Evolutionary conservation across 2,888 invertebrate genomes (phyloP), one percentile per base, ranked within the genome.

Genomic region (Gasteruption jaculator): DNA sequence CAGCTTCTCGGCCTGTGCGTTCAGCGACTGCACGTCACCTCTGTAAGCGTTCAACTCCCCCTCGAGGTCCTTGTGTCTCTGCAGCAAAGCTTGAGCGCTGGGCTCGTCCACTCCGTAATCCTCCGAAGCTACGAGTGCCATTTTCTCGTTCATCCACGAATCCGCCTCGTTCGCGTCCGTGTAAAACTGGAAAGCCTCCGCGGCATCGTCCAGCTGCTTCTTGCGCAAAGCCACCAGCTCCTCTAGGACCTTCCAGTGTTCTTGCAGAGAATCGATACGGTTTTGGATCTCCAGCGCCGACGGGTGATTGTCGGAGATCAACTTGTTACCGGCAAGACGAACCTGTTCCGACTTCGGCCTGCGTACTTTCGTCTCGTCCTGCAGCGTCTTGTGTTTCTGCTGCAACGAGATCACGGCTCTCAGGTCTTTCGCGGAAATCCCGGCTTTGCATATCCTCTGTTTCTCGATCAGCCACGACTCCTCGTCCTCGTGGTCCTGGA

Each of bases 161-260:
- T 97, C 96, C 0, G 93, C 90, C 65, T 97, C 97, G 73, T 97
- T 95, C 0, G 95, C 94, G 72, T 97, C 97, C 1, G 93, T 89
- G 70, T 94, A 93, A 74, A 94, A 95, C 76, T 94, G 94, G 60
- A 92, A 93, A 0, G 95, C 93, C 63, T 95, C 94, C 3, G 85
- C 84, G 1, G 91, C 91, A 65, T 92, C 91, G 58, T 87, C 85
- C 15, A 93, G 71, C 60, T 89, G 86, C 45, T 83, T 82, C 38
- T 82, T 80, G 29, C 88, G 75, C 43, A 82, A 68, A 0, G 83
- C 85, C 0, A 89, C 86, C 12, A 94, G 73, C 47, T 90, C 86
- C 20, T 89, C 81, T n/a, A 97, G 75, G n/a, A 83, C 79, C 46
- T 85, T 83, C 95, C 95, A 96, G 63, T 91, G 88, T 49, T 85